Conservation (phyloP, 1,140 invertebrate species). For the Leptoteleia sp. region DNA sequence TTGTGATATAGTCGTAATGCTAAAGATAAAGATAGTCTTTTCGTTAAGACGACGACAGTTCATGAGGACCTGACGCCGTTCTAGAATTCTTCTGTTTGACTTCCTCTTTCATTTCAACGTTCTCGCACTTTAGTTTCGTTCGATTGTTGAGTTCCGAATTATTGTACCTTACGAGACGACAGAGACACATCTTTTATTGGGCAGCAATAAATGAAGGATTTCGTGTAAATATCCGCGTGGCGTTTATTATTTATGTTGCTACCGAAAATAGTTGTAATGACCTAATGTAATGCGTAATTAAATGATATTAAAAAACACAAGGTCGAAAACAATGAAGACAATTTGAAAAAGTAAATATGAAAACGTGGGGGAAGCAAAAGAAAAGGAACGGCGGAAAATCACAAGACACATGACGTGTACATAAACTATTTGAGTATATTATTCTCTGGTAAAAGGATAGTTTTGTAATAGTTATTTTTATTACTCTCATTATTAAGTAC, state of each 20-base stretch:
- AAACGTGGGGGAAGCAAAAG: too few species aligned
- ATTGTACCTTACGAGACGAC: slow-evolving; percentile 49
- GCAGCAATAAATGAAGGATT: slow-evolving; percentile 61
- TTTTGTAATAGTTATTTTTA: slow-evolving; percentile 78
- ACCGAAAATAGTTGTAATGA: slow-evolving; percentile 72
- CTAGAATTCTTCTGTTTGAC: slow-evolving; percentile 7
- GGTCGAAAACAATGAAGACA: slow-evolving; percentile 5
- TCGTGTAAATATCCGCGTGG: slow-evolving; percentile 77
- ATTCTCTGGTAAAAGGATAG: slow-evolving; percentile 76
- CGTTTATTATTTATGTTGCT: slow-evolving; percentile 79
- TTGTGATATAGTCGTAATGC: slow-evolving; percentile 75
- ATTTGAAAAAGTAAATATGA: slow-evolving; percentile 3
- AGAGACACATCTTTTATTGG: slow-evolving; percentile 49
- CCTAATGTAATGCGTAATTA: slow-evolving; percentile 75
- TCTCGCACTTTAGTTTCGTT: slow-evolving; percentile 11
- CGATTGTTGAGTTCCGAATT: slow-evolving; percentile 4
- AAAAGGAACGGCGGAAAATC: slow-evolving; percentile 10
- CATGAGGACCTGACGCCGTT: slow-evolving; percentile 55
- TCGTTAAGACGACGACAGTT: slow-evolving; percentile 49
- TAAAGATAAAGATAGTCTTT: slow-evolving; percentile 67
- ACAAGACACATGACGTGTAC: slow-evolving; percentile 71
- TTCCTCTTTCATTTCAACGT: slow-evolving; percentile 2
- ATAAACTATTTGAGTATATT: slow-evolving; percentile 76
- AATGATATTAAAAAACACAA: slow-evolving; percentile 39
- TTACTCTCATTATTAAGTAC: slow-evolving; percentile 73